Evolutionary conservation across 2,113 vertebrate genomes (phyloP).

Genomic region (Vimba vimba): DNA sequence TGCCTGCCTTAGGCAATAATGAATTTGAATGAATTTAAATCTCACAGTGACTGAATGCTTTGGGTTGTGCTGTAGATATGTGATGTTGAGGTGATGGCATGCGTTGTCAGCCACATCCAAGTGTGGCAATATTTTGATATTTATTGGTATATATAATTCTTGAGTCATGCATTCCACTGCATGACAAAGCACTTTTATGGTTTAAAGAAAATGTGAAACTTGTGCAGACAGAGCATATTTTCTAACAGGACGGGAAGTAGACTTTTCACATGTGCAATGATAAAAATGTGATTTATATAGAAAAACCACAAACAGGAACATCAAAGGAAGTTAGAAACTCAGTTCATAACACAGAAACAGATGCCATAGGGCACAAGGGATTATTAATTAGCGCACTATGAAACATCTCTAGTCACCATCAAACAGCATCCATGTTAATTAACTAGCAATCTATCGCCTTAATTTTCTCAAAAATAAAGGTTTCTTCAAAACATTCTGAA

Average conservation of each 20-base stretch:
- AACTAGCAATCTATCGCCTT: not conserved
- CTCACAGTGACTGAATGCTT: not conserved
- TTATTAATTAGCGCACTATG: not conserved
- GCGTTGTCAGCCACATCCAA: not conserved
- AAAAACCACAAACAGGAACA: slow-evolving; percentile 14
- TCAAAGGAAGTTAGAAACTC: not conserved
- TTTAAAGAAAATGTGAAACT: not conserved
- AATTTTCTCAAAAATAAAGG: not conserved
- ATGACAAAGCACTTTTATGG: not conserved
- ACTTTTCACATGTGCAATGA: not conserved
- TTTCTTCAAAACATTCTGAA: not conserved
- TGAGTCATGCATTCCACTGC: not conserved
- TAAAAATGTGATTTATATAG: not conserved
- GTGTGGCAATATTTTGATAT: not conserved
- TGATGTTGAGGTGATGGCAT: not conserved
- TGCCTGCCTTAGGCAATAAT: not conserved
- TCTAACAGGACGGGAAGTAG: not conserved
- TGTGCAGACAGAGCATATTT: not conserved
- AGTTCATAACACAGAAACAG: slow-evolving; percentile 18
- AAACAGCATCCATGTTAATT: slow-evolving; percentile 7
- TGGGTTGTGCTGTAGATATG: not conserved
- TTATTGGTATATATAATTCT: not conserved
- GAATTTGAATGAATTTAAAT: not conserved
- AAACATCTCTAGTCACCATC: not conserved
- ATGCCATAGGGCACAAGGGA: slow-evolving; percentile 19